Base-by-base conservation (phyloP, 2,113 vertebrate species). In the Neolamprologus brichardi region DNA sequence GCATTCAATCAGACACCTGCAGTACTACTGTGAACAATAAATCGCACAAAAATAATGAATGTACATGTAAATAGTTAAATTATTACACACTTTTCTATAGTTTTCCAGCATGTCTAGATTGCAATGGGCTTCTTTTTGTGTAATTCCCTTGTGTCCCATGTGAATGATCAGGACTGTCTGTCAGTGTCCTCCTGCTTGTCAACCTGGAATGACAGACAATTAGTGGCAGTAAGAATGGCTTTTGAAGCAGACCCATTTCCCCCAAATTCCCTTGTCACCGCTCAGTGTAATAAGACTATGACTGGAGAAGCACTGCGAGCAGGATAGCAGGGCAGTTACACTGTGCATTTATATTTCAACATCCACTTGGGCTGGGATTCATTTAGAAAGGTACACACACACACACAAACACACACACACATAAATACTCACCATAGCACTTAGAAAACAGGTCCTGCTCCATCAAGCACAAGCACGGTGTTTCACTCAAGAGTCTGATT, bases 251-350 rank as follows among this genome's bases (percentile, higher is more conserved):
- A 75, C 88, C 54, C 72, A 32, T 87, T 91, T 64, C 80, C 79
- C 83, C 91, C 90, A 86, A 91, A 93, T 89, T 90, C 90, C 87
- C 93, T 79, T 84, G 92, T 94, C 91, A 92, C 67, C 85, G 84
- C 78, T 87, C 62, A 60, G 84, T 79, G 82, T 15, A 37, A 85
- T 82, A 90, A 87, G 85, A 87, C 75, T 10, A 72, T 8, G 85
- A 79, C 85, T 84, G 60, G 23, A 62, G 88, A 88, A 75, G 87
- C 81, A 49, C 28, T 52, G 77, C n/a, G 64, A 92, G 70, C 81
- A 52, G 89, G 84, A 88, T 78, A 81, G 82, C 25, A 11, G 85
- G 72, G 88, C 82, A 84, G 83, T 83, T 88, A 87, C 81, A 90
- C 58, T 83, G 46, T 28, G 46, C 86, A 90, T 95, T 89, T 79